These are phyloP conservation scores for Nycticryphes semicollaris DNA, from an alignment of 2,113 vertebrate genomes.

Conservation along the genomic window DNA sequence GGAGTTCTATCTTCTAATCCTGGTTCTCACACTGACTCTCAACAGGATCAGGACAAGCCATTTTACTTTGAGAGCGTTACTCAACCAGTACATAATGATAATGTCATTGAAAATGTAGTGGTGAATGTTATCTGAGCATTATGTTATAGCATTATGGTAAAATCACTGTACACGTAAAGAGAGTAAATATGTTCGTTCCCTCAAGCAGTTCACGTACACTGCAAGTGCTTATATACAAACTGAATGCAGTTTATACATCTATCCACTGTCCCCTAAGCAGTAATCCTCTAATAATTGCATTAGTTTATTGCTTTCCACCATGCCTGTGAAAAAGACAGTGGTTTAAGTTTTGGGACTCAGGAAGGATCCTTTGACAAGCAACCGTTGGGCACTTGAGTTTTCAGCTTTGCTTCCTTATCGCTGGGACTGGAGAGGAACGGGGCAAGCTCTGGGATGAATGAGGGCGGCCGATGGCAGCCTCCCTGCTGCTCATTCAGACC, in stretches of 20 bases:
- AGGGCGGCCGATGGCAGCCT: neutral
- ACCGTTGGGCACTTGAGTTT: neutral
- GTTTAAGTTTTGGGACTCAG: neutral
- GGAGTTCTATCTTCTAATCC: neutral
- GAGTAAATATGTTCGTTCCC: neutral
- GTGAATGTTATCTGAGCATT: neutral
- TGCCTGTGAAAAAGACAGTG: neutral
- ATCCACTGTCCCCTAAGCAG: neutral
- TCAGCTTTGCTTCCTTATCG: neutral
- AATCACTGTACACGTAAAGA: conserved; percentile 22
- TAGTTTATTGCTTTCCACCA: neutral
- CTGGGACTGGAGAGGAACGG: neutral
- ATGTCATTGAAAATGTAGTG: neutral
- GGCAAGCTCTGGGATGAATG: neutral
- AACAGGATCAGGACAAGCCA: neutral
- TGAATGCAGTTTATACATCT: neutral
- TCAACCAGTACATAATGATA: neutral
- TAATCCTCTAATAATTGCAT: neutral
- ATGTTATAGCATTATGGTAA: neutral
- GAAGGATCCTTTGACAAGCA: neutral
- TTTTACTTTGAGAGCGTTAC: neutral
- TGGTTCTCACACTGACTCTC: neutral
- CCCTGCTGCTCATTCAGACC: neutral
- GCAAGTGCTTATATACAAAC: neutral
- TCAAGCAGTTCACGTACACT: neutral